Evolutionary conservation across 2,888 invertebrate genomes (phyloP).

Genomic region (Polyploca ridens): DNA sequence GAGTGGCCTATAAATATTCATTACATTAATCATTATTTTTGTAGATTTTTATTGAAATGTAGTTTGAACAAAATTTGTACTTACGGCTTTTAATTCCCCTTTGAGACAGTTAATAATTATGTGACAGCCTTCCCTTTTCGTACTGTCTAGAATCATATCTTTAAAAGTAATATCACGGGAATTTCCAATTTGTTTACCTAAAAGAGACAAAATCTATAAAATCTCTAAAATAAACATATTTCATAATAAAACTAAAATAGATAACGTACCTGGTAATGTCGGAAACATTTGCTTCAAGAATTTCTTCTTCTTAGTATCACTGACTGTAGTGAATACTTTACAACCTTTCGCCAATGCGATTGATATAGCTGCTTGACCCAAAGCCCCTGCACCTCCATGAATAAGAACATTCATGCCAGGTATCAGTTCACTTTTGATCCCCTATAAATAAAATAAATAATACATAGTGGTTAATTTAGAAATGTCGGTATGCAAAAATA

Average conservation of each 20-base stretch:
- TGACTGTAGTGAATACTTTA: slow-evolving; percentile 27
- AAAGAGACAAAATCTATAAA: slow-evolving; percentile 26
- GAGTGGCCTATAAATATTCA: slow-evolving; percentile 23
- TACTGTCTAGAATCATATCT: slow-evolving; percentile 47
- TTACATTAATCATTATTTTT: too few species aligned
- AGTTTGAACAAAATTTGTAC: slow-evolving; percentile 15
- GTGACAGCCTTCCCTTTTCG: slow-evolving; percentile 47
- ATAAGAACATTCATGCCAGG: slow-evolving; percentile 19
- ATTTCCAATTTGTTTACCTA: slow-evolving; percentile 57
- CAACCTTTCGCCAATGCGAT: slow-evolving; percentile 20
- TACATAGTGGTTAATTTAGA: too few species aligned
- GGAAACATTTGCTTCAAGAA: slow-evolving; percentile 24
- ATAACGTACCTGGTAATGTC: neutral
- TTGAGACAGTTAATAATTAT: slow-evolving; percentile 44
- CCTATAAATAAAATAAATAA: neutral
- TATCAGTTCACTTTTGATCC: neutral
- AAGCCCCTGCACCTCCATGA: slow-evolving; percentile 25
- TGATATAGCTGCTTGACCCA: slow-evolving; percentile 29
- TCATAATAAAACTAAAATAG: neutral
- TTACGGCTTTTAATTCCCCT: slow-evolving; percentile 53
- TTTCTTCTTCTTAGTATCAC: slow-evolving; percentile 21
- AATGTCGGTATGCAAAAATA: too few species aligned
- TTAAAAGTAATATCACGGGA: slow-evolving; percentile 52
- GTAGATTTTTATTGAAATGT: too few species aligned
- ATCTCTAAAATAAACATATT: neutral